A percentile compares a stretch with the other conserved stretches of the same genome.
Conservation (phyloP, 2,113 vertebrate species). For the Fulmarus glacialis region DNA sequence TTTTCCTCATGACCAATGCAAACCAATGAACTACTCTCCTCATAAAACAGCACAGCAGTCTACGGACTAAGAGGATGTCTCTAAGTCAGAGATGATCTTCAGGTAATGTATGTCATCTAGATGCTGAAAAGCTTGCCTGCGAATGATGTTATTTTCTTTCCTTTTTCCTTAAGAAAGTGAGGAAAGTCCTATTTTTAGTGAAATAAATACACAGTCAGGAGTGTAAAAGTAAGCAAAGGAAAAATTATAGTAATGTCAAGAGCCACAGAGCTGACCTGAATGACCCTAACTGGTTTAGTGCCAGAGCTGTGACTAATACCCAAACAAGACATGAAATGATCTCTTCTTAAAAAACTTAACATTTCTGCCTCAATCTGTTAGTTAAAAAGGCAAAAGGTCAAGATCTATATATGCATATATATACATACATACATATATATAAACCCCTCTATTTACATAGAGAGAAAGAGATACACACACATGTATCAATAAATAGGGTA, state of each 20-base stretch:
- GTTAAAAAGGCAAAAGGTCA: neutral
- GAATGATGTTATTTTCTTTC: neutral
- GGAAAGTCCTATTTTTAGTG: neutral
- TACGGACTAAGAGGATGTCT: neutral
- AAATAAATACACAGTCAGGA: neutral
- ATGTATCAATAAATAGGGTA: neutral
- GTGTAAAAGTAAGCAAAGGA: neutral
- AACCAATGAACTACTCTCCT: neutral
- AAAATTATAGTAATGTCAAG: neutral
- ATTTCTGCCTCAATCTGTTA: neutral
- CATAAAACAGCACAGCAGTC: neutral
- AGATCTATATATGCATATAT: neutral
- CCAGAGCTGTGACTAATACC: neutral
- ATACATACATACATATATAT: neutral
- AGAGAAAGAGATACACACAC: rapidly evolving
- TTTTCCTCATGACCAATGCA: neutral
- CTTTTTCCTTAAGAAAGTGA: neutral
- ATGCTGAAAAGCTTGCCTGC: neutral
- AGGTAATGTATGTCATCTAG: neutral
- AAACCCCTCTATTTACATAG: neutral
- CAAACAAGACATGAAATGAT: neutral
- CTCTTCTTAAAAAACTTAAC: neutral
- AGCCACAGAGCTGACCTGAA: neutral
- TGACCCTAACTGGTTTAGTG: neutral
- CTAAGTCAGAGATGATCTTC: neutral